Conservation (phyloP, 2,888 invertebrate species). For the Ischnura elegans region DNA sequence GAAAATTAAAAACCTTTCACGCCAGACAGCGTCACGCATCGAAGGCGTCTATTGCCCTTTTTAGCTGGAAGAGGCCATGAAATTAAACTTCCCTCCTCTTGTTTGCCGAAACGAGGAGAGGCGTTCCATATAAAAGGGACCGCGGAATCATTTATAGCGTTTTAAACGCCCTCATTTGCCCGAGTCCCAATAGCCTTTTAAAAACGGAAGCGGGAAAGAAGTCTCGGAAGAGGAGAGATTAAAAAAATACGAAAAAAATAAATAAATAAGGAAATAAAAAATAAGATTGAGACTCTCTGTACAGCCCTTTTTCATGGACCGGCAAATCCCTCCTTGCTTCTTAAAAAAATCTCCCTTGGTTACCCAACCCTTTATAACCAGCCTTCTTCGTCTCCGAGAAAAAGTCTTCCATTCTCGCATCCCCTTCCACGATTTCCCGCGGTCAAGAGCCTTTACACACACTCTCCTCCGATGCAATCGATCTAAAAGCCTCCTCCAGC, state of each 20-base stretch:
- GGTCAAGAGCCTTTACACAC: slow-evolving; percentile 12
- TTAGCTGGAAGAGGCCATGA: not conserved
- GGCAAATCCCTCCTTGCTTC: not conserved
- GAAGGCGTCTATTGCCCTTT: not conserved
- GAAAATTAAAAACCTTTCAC: not conserved
- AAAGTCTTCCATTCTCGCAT: not conserved
- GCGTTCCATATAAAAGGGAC: not conserved
- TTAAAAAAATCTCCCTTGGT: not conserved
- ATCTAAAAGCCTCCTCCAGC: not conserved
- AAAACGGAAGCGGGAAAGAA: not conserved
- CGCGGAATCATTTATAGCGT: not conserved
- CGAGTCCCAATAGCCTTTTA: not conserved
- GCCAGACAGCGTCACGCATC: not conserved
- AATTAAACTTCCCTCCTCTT: not conserved
- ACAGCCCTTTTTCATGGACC: not conserved
- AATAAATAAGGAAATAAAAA: not conserved
- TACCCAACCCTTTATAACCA: not conserved
- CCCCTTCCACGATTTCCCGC: not conserved
- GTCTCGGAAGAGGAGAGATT: too few relatives aligned
- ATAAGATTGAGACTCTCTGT: not conserved
- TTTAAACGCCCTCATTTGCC: not conserved
- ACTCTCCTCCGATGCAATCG: not conserved
- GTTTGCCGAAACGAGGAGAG: not conserved
- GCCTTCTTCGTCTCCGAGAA: not conserved
- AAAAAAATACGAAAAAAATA: too few relatives aligned